Base-by-base conservation (phyloP, 2,888 invertebrate species). In the Campoletis raptor region DNA sequence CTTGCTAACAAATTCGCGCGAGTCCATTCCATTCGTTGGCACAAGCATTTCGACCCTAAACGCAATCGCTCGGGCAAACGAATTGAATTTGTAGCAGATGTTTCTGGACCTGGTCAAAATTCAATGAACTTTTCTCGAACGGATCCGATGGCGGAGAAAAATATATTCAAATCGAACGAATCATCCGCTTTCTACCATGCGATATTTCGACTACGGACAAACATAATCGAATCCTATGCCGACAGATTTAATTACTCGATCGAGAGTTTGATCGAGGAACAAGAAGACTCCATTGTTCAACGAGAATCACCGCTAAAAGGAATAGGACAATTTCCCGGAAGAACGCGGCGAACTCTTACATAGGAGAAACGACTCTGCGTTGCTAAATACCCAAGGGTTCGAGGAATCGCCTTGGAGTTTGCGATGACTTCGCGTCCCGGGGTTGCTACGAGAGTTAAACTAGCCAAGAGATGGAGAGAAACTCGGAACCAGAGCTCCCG, bases 291-390 rank as follows among this genome's bases (percentile, higher is more conserved):
- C 72, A 79, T 83, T 83, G 79, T 79, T 79, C 57, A 36, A 21
- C 10, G 73, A 79, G 73, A 57, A 67, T 67, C 45, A 15, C n/a
- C n/a, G 24, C 52, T 21, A 8, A 15, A 48, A 78, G 42, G 37
- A 48, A 70, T 69, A 57, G 54, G 69, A 78, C 45, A 69, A 67
- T 85, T 85, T 85, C 85, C 81, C 73, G 76, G 85, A 85, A 81
- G 70, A 76, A 73, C 69, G 52, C 66, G 45, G 52, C 48, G 24
- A 24, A 10, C 77, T 77, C 78, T 45, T 15, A 30, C 3, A 30
- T 30, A 42, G 66, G 48, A 57, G 73, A 69, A 40, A 40, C 72
- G 24, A 24, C 66, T 67, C 21, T 40, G 36, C 24, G 48, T 74
- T 42, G 52, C 52, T 45, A 37, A 40, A 45, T 81, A 52, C 52